phyloP scores from a whole-genome alignment of 2,888 invertebrate species.

The Mythimna loreyi region DNA sequence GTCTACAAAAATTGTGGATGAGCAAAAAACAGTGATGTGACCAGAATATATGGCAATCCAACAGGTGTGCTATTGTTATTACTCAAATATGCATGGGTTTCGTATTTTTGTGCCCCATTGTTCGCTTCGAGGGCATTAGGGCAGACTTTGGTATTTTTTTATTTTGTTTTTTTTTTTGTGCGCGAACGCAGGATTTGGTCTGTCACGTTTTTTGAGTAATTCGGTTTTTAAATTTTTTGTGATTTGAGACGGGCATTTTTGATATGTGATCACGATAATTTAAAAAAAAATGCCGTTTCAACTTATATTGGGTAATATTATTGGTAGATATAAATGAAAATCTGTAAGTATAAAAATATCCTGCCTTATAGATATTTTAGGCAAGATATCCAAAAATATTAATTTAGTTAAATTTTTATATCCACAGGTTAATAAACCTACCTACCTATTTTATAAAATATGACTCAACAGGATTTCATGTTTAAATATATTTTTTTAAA shows the following conservation, averaged over 20 bases:
- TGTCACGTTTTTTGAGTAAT: slow-evolving; percentile 49
- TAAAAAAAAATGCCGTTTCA: background rate
- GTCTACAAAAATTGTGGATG: slow-evolving; percentile 53
- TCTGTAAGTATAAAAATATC: too few species aligned
- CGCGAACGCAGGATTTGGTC: slow-evolving; percentile 23
- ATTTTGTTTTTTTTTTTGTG: too few species aligned
- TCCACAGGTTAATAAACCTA: too few species aligned
- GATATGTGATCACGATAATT: slow-evolving; percentile 14
- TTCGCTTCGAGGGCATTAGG: slow-evolving; percentile 70
- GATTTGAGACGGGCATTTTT: slow-evolving; percentile 5
- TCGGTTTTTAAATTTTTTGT: slow-evolving; percentile 20
- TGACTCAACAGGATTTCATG: too few species aligned
- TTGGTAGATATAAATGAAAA: too few species aligned
- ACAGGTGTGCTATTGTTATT: slow-evolving; percentile 82
- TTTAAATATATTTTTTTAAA: too few species aligned
- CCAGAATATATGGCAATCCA: slow-evolving; percentile 64
- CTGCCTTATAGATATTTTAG: too few species aligned
- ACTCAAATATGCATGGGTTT: slow-evolving; percentile 77
- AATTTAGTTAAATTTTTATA: too few species aligned
- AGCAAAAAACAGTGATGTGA: slow-evolving; percentile 60
- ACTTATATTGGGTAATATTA: background rate
- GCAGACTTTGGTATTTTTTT: slow-evolving; percentile 66
- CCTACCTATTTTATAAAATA: too few species aligned
- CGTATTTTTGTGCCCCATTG: slow-evolving; percentile 63
- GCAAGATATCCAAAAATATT: too few species aligned